Base-by-base conservation (phyloP, 2,888 invertebrate genomes). In the Cremastinae sp. region DNA sequence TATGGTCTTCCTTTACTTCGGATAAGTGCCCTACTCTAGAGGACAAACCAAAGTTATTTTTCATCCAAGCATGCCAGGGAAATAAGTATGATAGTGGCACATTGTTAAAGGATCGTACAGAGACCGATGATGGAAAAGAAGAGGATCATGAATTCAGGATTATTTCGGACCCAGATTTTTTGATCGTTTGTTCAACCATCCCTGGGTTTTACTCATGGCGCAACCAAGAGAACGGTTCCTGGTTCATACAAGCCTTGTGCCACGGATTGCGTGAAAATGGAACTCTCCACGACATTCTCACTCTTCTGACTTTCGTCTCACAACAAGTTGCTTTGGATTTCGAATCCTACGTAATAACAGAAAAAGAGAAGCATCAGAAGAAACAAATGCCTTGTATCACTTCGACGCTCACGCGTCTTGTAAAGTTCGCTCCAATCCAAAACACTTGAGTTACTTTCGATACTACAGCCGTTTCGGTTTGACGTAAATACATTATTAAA, bases 191-290 rank as follows among this genome's bases (percentile, higher is more conserved):
- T 90, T 98, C 98, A 8, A 98, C 98, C 16, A 95, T 98, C 74
- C 97, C 98, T 86, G 96, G 98, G 64, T 97, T 94, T 88, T 98
- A 94, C 90, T 97, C 98, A 0, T 98, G 98, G 98, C 93, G 98
- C 65, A 98, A 98, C 87, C 96, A 97, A 35, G 95, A 95, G 22
- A 94, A 96, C 78, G 98, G 98, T 0, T 98, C 98, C 0, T 98
- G 98, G 98, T 98, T 98, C 86, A 95, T 98, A 91, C 98, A 98
- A 90, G 95, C 98, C 0, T 91, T 98, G 28, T 96, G 96, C 86
- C 92, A 94, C 39, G 96, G 97, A 84, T 89, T 98, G 58, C 93
- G 93, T 71, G 93, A 93, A 78, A 93, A 94, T 86, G 95, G 94
- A 7, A 92, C 92, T 80, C 93, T 94, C 41, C 92, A 94, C 84